Percentiles rank a stretch among this genome's conserved stretches.
These are phyloP conservation scores for Psittacula cyanocephala DNA, from an alignment of 2,113 vertebrate genomes.

Conservation along the genomic window DNA sequence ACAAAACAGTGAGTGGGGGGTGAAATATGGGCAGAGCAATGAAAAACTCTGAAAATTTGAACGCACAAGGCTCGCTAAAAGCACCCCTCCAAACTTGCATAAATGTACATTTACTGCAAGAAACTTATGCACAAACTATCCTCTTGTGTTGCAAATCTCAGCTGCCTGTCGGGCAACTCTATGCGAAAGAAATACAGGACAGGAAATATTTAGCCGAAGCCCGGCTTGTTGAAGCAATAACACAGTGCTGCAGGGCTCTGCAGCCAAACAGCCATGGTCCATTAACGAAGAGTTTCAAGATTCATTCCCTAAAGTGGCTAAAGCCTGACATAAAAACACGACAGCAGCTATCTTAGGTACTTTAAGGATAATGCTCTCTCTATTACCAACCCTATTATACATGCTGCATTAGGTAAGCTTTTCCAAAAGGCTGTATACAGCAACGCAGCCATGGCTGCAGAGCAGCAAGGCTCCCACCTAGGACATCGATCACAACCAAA, in stretches of 20 bases:
- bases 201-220: not conserved
- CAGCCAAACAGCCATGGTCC: not conserved
- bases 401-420: fast-evolving
- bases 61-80: not conserved
- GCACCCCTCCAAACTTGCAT: not conserved
- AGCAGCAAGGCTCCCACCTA: not conserved
- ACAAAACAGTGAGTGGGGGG: not conserved
- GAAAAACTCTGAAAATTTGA: not conserved
- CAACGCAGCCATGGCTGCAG: fast-evolving
- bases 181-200: not conserved
- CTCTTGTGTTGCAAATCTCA: not conserved
- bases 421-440: not conserved
- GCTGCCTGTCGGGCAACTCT: not conserved
- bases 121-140: not conserved
- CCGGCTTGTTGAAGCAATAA: not conserved
- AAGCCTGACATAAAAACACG: not conserved
- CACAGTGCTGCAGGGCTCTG: not conserved
- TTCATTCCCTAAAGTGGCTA: not conserved
- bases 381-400: not conserved
- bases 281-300: not conserved
- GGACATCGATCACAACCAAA: not conserved
- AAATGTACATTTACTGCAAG: not conserved
- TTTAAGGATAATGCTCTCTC: not conserved
- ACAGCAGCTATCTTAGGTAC: not conserved
- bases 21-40: not conserved